A percentile compares a stretch with the other conserved stretches of the same genome.
Conservation (phyloP, 1,140 invertebrate species). For the Periplaneta americana region DNA sequence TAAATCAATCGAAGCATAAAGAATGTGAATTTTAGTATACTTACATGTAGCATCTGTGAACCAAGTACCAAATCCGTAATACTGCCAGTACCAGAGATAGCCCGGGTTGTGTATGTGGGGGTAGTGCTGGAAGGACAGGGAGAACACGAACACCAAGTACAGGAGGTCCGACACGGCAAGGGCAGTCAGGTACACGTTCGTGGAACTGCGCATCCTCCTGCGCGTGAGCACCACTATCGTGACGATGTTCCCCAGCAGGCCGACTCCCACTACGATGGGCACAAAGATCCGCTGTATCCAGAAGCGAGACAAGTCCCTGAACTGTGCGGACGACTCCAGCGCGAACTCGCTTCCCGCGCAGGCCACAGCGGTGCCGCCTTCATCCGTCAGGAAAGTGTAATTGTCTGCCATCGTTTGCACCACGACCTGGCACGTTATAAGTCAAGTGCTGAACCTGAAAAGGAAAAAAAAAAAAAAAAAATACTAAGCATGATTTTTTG, state of each 20-base stretch:
- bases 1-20: not conserved
- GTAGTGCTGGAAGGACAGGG: slow-evolving; percentile 58
- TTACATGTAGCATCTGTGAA: slow-evolving; percentile 57
- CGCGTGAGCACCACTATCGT: slow-evolving; percentile 70
- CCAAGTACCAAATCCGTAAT: slow-evolving; percentile 52
- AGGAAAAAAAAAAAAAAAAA: too few species aligned
- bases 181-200: slow-evolving; percentile 68
- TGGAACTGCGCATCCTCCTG: slow-evolving; percentile 67
- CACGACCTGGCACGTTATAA: not conserved
- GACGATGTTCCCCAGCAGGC: slow-evolving; percentile 63
- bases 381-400: too few species aligned
- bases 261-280: slow-evolving; percentile 61
- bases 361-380: not conserved
- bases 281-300: slow-evolving; percentile 60
- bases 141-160: slow-evolving; percentile 60
- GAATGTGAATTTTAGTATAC: slow-evolving; percentile 24
- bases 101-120: slow-evolving; percentile 38
- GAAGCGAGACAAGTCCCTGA: slow-evolving; percentile 43
- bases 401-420: not conserved
- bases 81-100: slow-evolving; percentile 42
- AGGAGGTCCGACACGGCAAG: slow-evolving; percentile 66
- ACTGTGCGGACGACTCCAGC: slow-evolving; percentile 28
- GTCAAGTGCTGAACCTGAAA: not conserved
- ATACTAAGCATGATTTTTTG: too few species aligned
- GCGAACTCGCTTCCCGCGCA: not conserved